These are phyloP conservation scores for Muscina levida DNA, from an alignment of 2,888 invertebrate genomes.

Conservation along the genomic window DNA sequence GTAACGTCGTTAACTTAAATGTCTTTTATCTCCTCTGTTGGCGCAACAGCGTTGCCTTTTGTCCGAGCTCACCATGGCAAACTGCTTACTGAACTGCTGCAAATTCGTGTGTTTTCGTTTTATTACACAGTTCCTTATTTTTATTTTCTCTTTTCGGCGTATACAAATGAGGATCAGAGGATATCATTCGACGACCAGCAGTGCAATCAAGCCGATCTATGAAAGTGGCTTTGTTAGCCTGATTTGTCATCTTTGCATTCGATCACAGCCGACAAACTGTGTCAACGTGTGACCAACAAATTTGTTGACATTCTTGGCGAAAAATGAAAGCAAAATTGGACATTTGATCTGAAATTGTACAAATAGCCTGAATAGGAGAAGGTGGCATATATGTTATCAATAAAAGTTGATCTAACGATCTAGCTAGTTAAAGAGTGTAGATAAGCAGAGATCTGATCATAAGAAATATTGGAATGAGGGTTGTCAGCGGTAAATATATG, in stretches of 20 bases:
- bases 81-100: neutral
- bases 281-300: constrained; percentile 30
- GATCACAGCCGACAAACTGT: constrained; percentile 12
- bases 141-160: neutral
- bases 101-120: neutral
- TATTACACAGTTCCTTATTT: neutral
- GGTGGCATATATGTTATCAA: neutral
- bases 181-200: neutral
- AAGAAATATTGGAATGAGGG: no score
- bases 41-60: constrained; percentile 27
- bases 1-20: constrained; percentile 65
- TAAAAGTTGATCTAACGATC: no score
- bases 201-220: neutral
- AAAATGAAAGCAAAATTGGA: neutral
- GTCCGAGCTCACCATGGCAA: constrained; percentile 5
- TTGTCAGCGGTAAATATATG: no score
- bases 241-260: constrained; percentile 37
- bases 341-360: no score
- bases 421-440: no score
- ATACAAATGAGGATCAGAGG: neutral
- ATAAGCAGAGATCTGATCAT: no score
- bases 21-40: constrained; percentile 52
- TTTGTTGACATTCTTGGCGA: constrained; percentile 4
- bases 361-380: neutral
- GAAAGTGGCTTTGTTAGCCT: constrained; percentile 21